Conservation (phyloP, 2,797 vertebrate species). For the Oreochromis grahami region DNA sequence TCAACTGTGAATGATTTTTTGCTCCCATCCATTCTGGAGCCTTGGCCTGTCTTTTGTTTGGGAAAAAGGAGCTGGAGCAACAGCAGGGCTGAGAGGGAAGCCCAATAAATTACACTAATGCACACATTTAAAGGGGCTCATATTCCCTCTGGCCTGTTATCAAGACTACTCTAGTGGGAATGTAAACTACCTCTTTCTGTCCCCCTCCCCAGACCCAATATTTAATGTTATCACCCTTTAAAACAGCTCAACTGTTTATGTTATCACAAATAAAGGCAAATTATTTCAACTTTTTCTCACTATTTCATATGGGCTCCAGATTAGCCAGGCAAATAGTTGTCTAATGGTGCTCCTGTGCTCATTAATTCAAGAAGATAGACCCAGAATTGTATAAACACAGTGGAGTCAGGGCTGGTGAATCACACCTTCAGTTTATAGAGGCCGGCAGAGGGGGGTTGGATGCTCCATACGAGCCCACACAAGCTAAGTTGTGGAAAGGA, state of each 20-base stretch:
- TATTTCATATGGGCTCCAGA: constrained; percentile 61
- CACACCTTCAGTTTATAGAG: constrained; percentile 69
- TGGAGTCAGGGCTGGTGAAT: constrained; percentile 63
- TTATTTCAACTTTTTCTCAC: constrained; percentile 73
- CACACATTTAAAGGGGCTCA: constrained; percentile 82
- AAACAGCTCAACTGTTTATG: constrained; percentile 71
- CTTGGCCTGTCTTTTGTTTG: constrained; percentile 77
- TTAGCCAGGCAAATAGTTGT: constrained; percentile 69
- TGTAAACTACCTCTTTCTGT: constrained; percentile 79
- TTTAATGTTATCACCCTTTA: constrained; percentile 77
- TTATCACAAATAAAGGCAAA: constrained; percentile 72
- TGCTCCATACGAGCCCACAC: constrained; percentile 59
- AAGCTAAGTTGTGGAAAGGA: constrained; percentile 63
- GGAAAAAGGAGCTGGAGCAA: constrained; percentile 60
- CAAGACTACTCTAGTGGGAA: constrained; percentile 77
- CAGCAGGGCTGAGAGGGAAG: constrained; percentile 70
- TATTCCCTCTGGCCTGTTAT: constrained; percentile 78
- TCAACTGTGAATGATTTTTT: constrained; percentile 79
- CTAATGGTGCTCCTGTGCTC: constrained; percentile 60
- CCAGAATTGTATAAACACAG: constrained; percentile 64
- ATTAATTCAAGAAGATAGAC: constrained; percentile 72
- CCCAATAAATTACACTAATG: constrained; percentile 82
- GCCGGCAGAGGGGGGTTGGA: constrained; percentile 35
- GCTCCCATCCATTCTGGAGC: constrained; percentile 75
- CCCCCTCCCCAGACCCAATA: constrained; percentile 70